A percentile compares a stretch with the other conserved stretches of the same genome.
These are phyloP conservation scores for Eulacestoma nigropectus DNA, from an alignment of 2,113 vertebrate genomes.

Conservation along the genomic window DNA sequence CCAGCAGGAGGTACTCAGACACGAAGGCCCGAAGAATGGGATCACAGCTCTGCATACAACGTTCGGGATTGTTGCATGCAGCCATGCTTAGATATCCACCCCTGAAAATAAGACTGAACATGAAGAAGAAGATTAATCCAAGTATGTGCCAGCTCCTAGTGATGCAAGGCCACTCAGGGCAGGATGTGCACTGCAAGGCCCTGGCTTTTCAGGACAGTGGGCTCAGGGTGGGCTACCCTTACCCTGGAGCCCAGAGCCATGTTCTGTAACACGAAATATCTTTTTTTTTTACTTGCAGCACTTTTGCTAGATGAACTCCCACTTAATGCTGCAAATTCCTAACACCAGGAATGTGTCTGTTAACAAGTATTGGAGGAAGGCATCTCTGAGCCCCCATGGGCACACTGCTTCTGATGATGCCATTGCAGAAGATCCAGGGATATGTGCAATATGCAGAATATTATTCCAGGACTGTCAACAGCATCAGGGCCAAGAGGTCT, in stretches of 20 bases:
- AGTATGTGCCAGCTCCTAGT: accelerated
- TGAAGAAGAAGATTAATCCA: neutral
- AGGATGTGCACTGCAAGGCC: neutral
- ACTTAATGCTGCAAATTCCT: neutral
- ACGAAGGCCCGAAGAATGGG: neutral
- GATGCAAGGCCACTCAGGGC: neutral
- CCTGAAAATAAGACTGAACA: neutral
- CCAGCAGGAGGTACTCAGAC: neutral
- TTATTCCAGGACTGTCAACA: neutral
- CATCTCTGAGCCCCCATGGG: neutral
- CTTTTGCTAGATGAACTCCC: neutral
- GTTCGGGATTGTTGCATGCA: neutral
- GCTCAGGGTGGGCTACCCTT: neutral
- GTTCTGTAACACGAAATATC: neutral
- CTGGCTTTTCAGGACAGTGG: neutral
- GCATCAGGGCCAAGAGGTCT: neutral
- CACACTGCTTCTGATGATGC: neutral
- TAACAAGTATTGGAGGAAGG: neutral
- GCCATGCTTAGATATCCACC: neutral
- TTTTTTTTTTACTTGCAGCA: neutral
- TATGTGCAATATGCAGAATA: neutral
- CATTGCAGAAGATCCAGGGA: neutral
- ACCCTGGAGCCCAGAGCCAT: neutral
- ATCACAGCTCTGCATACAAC: neutral
- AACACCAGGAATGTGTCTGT: neutral